Evolutionary conservation across 2,113 vertebrate species (phyloP), one percentile per base, ranked within the genome.

Genomic region (Siphamia tubifer): DNA sequence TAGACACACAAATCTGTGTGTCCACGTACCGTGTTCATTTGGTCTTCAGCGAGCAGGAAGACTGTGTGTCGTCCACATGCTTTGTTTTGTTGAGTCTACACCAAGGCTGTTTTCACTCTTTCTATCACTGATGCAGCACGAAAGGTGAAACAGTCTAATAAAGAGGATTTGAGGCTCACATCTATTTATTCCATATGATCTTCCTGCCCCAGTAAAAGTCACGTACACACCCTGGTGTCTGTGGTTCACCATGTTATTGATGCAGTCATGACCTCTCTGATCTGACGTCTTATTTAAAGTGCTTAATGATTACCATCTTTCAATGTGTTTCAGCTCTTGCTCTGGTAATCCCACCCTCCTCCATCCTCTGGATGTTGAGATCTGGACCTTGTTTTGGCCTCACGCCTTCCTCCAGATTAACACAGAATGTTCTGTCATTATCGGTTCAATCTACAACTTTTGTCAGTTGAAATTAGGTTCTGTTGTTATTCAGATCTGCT

Each of bases 141-240:
- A 55, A 57, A 83, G 81, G 82, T 87, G 77, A 87, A 75, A 24
- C n/a, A 9, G 17, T 43, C 16, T 51, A 60, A 70, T 90, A 88
- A 91, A 89, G 87, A 55, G 65, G 67, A 83, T 78, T 69, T 48
- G 38, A 38, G 49, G 21, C 77, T 84, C 76, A 87, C 83, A 83
- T 93, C 90, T 92, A 92, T 93, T 83, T 88, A 68, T 92, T 89
- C 87, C 89, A 92, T 87, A 84, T 90, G 90, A 86, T 88, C 57
- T 67, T 64, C 85, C 74, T 82, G 75, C 47, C 34, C 68, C 68
- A 61, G 81, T 79, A 68, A 74, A 81, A 89, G 91, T 90, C 86
- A 84, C 77, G 48, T 76, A 54, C 19, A 16, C 58, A 68, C 71
- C 82, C 53, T 15, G 74, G 74, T 21, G 71, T 28, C 47, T 39